Evolutionary conservation across 1,140 invertebrate species (phyloP).

Genomic region (Drosophila parabipectinata): DNA sequence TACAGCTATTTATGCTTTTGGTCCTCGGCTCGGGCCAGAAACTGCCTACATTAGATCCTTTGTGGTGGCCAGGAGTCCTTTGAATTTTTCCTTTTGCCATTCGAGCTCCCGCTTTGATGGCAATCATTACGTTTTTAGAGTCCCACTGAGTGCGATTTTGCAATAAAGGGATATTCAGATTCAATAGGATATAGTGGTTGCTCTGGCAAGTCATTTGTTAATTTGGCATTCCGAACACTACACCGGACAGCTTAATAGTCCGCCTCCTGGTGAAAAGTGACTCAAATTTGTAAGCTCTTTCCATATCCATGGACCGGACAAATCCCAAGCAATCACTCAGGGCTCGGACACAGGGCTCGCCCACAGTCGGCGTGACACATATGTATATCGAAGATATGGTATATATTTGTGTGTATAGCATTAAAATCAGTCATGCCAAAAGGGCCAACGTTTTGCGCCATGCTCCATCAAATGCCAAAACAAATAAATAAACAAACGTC

Average conservation of each 20-base stretch:
- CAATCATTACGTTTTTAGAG: constrained; percentile 10
- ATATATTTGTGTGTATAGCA: constrained; percentile 30
- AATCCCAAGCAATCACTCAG: constrained; percentile 70
- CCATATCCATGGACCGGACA: constrained; percentile 39
- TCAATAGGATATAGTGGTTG: not conserved
- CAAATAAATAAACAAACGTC: constrained; percentile 71
- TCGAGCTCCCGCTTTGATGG: constrained; percentile 26
- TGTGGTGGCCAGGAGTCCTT: constrained; percentile 13
- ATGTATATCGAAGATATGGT: constrained; percentile 3
- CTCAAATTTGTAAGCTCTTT: constrained; percentile 69
- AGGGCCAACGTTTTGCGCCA: constrained; percentile 58
- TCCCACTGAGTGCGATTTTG: not conserved
- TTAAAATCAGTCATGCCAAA: constrained; percentile 79
- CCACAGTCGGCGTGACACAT: constrained; percentile 4
- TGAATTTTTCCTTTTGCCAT: constrained; percentile 39
- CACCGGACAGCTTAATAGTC: constrained; percentile 21
- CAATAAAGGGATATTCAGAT: constrained; percentile 1
- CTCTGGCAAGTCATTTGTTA: constrained; percentile 27
- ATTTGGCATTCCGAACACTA: constrained; percentile 21
- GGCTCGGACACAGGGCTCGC: constrained; percentile 17
- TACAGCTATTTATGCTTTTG: constrained; percentile 62
- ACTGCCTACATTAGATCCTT: constrained; percentile 31
- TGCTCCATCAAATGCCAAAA: constrained; percentile 70
- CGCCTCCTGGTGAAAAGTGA: constrained; percentile 63
- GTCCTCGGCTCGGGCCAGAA: constrained; percentile 14